phyloP scores from a whole-genome alignment of 2,888 invertebrate genomes.

The Aleiodes alternator region DNA sequence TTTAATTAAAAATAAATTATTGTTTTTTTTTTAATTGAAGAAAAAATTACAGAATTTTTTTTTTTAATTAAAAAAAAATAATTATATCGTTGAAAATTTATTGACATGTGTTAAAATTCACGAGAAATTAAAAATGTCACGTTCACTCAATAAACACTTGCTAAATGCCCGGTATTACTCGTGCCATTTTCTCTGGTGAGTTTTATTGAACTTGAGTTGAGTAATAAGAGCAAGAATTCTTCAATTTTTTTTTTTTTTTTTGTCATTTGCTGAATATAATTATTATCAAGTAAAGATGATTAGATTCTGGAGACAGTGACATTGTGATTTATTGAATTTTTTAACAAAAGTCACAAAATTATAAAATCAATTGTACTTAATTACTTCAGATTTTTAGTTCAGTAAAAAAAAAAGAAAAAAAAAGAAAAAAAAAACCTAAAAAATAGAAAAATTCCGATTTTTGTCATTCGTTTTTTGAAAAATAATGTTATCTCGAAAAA shows the following conservation, averaged over 20 bases:
- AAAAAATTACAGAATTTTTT: too few species aligned
- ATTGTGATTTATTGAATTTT: background rate
- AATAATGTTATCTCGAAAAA: too few species aligned
- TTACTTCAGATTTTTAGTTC: too few species aligned
- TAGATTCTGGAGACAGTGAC: background rate
- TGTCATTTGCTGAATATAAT: background rate
- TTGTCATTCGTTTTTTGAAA: too few species aligned
- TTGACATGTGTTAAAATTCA: background rate
- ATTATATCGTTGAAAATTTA: background rate
- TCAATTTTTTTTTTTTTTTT: constrained; percentile 18
- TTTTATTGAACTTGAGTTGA: constrained; percentile 37
- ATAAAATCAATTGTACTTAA: background rate
- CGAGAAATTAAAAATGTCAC: background rate
- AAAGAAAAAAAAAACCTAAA: too few species aligned
- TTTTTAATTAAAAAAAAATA: too few species aligned
- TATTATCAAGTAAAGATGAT: constrained; percentile 1
- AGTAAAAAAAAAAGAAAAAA: too few species aligned
- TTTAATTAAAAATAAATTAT: background rate
- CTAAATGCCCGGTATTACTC: constrained; percentile 6
- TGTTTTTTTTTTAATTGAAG: too few species aligned
- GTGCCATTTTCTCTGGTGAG: constrained; percentile 2
- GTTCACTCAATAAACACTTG: constrained; percentile 14
- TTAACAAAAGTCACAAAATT: background rate
- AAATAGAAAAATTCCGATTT: too few species aligned
- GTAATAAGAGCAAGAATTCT: constrained; percentile 13